These are phyloP conservation scores for Platalea minor DNA, from an alignment of 2,797 vertebrate species.

Conservation along the genomic window DNA sequence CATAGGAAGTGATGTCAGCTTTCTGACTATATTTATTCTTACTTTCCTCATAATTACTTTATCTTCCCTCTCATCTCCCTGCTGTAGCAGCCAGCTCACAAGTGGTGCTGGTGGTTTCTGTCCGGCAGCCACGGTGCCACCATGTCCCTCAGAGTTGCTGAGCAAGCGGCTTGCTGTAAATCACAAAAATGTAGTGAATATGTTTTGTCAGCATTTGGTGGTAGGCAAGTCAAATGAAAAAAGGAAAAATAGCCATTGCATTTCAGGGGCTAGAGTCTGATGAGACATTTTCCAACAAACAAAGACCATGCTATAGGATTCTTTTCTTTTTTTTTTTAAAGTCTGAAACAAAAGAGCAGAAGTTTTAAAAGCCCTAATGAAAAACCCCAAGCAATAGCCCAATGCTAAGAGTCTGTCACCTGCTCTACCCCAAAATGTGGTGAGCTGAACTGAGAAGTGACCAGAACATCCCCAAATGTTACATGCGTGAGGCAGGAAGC, in stretches of 20 bases:
- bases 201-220: neutral
- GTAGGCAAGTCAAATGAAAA: neutral
- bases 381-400: neutral
- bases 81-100: neutral
- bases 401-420: neutral
- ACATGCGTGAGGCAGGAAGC: slow-evolving; percentile 15
- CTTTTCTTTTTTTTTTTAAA: neutral
- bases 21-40: slow-evolving; percentile 28
- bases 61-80: neutral
- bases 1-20: neutral
- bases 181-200: neutral
- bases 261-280: neutral
- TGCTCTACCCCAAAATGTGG: neutral
- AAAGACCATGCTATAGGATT: neutral
- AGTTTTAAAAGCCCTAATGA: neutral
- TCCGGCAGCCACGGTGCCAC: neutral
- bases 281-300: neutral
- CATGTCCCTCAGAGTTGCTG: neutral
- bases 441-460: slow-evolving; percentile 21
- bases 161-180: neutral
- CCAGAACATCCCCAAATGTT: slow-evolving; percentile 34
- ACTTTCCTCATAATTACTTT: slow-evolving; percentile 16
- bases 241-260: neutral
- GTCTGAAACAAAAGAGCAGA: neutral
- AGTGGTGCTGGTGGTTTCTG: neutral